Base-by-base conservation (phyloP, 2,888 invertebrate genomes). In the Cabera pusaria region DNA sequence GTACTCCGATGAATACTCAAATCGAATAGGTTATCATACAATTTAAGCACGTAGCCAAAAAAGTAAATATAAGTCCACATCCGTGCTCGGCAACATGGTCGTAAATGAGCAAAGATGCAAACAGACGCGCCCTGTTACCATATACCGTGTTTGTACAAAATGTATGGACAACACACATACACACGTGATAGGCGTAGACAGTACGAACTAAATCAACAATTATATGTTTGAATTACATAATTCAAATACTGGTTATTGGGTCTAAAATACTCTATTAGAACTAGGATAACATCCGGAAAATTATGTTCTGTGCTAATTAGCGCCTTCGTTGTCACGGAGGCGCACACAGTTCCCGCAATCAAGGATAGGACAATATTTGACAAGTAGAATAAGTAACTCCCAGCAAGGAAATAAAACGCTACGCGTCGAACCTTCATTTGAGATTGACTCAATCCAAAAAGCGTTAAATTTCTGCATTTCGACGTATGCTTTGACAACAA, bases 171-270 rank as follows among this genome's bases (percentile, higher is more conserved):
- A 67, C 56, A 66, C 56, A 59, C 43, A 47, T 33, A 42, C 44
- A 49, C 59, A 54, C 55, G 68, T 61, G 55, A 62, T 54, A 49
- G 54, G 52, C 61, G 56, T 54, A 61, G 55, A 60, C 62, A 58
- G 61, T 60, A 60, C 59, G 53, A 57, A 54, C 56, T 66, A 62
- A 70, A 63, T 60, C 65, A 73, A 76, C 68, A 75, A 63, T 64
- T 56, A 53, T 48, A 49, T 72, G 59, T 74, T 72, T 70, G 63
- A 56, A 64, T 77, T 75, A 78, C 70, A 76, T 77, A 80, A 80
- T 62, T 60, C 74, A 79, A 81, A 82, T 78, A 80, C 57, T 50
- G 66, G 64, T 72, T 77, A 74, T 71, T 68, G 63, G 64, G 75
- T 67, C 65, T 39, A 59, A 40, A 52, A 60, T 57, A 50, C 52